Evolutionary conservation across 2,888 invertebrate genomes (phyloP), one percentile per base, ranked within the genome.

Genomic region (Pandemis heparana): DNA sequence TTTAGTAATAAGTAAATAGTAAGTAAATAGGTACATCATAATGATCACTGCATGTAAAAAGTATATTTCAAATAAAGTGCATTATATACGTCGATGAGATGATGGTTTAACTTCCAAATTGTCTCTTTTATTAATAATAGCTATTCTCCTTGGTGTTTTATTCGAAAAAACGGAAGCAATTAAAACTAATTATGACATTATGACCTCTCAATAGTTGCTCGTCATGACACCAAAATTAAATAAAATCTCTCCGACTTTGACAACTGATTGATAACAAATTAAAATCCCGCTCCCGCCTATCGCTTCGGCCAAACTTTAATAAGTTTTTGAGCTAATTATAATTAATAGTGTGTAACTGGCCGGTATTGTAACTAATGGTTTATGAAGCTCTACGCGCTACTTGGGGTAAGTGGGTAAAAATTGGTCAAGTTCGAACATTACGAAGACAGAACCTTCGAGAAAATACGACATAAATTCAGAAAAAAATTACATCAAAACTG

Each of bases 271-370:
- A 71, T 71, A 60, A 39, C 59, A 32, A 46, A 39, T 62, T 23
- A 2, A 62, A 60, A 63, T 63, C 23, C 23, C 79, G 80, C 83
- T 78, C 10, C 39, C 69, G 75, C 81, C 77, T 69, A 8, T 75
- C 32, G 71, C 78, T 81, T 80, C 76, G n/a, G 77, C 83, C 81
- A 75, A 61, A 75, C 76, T 63, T 71, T 76, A 82, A 79, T 80
- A 82, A 83, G 82, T 85, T 86, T 87, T 82, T 83, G 79, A 87
- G 86, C 89, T 92, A 92, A 92, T 93, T 89, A 90, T 90, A 91
- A 93, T 92, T 92, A 92, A 93, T 92, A 88, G 89, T 86, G 81
- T 83, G 85, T 87, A 90, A 87, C 88, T 83, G 87, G 86, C 86
- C 82, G 80, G 84, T 79, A 86, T 84, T 86, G 88, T 89, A 89